These are phyloP conservation scores for Chelmon rostratus DNA, from an alignment of 2,797 vertebrate genomes.

Conservation along the genomic window DNA sequence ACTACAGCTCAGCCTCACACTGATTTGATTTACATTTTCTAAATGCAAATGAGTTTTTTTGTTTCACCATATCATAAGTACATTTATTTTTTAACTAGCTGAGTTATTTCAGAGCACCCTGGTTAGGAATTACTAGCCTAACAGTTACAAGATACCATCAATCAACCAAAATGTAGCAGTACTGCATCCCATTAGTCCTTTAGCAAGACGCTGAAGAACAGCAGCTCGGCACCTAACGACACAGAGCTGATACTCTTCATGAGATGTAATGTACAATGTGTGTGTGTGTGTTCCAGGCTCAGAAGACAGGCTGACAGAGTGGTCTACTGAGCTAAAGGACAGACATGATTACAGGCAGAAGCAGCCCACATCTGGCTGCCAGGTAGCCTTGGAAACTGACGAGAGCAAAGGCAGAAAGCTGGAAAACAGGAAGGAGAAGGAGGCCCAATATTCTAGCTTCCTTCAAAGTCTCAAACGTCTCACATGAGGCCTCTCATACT, in stretches of 20 bases:
- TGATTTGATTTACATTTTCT: too few species aligned
- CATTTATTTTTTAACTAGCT: too few species aligned
- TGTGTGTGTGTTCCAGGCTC: constrained; percentile 34
- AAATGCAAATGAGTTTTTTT: too few species aligned
- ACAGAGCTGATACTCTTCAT: constrained; percentile 4
- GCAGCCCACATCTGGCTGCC: constrained; percentile 69
- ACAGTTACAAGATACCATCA: background rate
- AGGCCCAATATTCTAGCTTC: constrained; percentile 53
- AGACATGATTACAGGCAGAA: constrained; percentile 50
- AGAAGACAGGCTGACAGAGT: constrained; percentile 36
- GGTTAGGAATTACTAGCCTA: background rate
- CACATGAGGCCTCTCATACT: constrained; percentile 46
- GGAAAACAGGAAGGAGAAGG: constrained; percentile 67
- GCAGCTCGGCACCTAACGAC: background rate
- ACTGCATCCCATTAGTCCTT: background rate
- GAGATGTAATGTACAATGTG: constrained; percentile 26
- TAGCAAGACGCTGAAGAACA: background rate
- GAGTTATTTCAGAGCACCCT: background rate
- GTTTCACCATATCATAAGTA: too few species aligned
- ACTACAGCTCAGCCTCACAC: too few species aligned
- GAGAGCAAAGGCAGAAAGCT: constrained; percentile 27
- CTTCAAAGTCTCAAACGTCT: constrained; percentile 39
- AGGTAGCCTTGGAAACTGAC: constrained; percentile 70
- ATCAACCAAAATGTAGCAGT: background rate
- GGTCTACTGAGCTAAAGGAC: constrained; percentile 36